Conservation (phyloP, 2,888 invertebrate species). For the Linnaemya tessellans region DNA sequence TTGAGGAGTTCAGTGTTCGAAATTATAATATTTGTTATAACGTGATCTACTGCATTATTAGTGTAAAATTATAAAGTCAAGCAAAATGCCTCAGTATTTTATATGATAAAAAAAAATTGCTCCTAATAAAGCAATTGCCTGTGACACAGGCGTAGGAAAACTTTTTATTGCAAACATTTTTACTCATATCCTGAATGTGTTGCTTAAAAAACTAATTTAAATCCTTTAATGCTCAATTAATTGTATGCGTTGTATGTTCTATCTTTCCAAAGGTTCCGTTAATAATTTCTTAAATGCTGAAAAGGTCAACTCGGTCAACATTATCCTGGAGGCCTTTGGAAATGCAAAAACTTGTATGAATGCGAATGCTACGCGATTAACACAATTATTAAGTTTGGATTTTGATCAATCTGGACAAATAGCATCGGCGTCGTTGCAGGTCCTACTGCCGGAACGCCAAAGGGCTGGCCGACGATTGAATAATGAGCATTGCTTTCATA, state of each 20-base stretch:
- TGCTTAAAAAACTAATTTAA: no score
- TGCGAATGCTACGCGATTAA: conserved; percentile 94
- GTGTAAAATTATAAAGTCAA: no score
- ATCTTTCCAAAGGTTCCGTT: conserved; percentile 83
- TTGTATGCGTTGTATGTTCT: neutral
- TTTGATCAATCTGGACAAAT: conserved; percentile 97
- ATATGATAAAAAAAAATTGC: no score
- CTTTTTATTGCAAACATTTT: neutral
- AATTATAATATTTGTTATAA: no score
- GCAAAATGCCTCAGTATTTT: no score
- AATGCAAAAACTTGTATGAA: conserved; percentile 94
- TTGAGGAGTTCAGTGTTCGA: no score
- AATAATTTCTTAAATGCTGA: conserved; percentile 92
- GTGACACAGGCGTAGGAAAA: no score
- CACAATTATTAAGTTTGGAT: conserved; percentile 96
- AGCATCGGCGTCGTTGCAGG: conserved; percentile 95
- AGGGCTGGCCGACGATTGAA: conserved; percentile 87
- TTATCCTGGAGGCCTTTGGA: conserved; percentile 94
- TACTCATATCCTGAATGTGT: neutral
- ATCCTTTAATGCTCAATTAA: neutral
- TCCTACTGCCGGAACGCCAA: conserved; percentile 90
- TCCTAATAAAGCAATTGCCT: no score
- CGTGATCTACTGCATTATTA: no score
- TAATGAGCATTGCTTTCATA: conserved; percentile 85
- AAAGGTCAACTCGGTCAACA: conserved; percentile 92